Evolutionary conservation across 2,888 invertebrate species (phyloP), one percentile per base, ranked within the genome.

Genomic region (Psylliodes chrysocephalus): DNA sequence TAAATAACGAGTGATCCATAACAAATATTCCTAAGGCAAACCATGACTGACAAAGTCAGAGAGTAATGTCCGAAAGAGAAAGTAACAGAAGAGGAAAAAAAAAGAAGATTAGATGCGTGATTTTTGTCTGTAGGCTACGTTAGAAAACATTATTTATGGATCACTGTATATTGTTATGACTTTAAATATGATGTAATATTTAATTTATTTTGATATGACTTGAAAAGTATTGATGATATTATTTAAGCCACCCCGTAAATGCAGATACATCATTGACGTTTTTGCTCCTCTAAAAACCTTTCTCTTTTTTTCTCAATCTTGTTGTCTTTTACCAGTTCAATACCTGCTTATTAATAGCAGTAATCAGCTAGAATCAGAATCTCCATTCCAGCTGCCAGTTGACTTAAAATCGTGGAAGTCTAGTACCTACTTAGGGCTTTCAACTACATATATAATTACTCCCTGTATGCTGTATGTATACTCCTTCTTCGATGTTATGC

Each of bases 311-410:
- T 35, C 22, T 22, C 22, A 22, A 4, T 22, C 14, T 35, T 12
- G 14, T 35, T 8, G 12, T 6, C 15, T 18, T 42, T 42, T 42
- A 18, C 42, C 3, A 18, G 42, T 18, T 7, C 10, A 18, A 18
- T 74, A 71, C 69, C 73, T 68, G 69, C 71, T 72, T 75, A 74
- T 76, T 76, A 76, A 75, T 74, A 70, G 70, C 53, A 60, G 73
- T 73, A 75, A 76, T 76, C 76, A 74, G 73, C 70, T 74, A 72
- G 73, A 75, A 76, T 76, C 76, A 71, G 71, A 66, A 69, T 69
- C 66, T 70, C 68, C 74, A 59, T 49, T 49, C 69, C 76, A 75
- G 75, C 76, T 76, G 75, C 68, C 69, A 68, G 49, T 46, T 25
- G 47, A 69, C 22, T 46, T 25, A 47, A 30, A 57, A 68, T 72